Conservation (phyloP, 2,113 vertebrate genomes). For the Uria aalge region DNA sequence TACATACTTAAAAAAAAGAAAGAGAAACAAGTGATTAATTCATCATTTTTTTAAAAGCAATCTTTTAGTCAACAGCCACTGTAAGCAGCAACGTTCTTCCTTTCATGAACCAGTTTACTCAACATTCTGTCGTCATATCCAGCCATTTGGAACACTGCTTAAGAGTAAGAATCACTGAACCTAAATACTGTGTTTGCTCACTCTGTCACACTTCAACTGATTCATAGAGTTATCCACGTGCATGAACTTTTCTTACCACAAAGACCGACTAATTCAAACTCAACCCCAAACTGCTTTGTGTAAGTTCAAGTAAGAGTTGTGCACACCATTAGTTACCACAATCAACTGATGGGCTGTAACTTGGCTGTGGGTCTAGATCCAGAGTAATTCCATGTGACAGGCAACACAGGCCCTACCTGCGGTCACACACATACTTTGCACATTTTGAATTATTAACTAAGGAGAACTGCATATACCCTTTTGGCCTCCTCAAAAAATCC, state of each 20-base stretch:
- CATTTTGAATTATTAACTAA: neutral
- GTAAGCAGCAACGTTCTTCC: neutral
- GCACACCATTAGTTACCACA: neutral
- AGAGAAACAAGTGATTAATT: slow-evolving; percentile 15
- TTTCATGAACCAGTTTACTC: neutral
- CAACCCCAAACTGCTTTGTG: neutral
- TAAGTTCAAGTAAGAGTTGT: neutral
- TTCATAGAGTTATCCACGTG: neutral
- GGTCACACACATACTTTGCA: neutral
- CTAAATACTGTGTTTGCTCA: neutral
- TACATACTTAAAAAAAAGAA: slow-evolving; percentile 82
- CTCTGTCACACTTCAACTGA: neutral
- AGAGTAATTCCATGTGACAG: neutral
- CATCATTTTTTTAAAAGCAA: neutral
- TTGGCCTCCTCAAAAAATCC: neutral
- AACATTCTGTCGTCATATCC: neutral
- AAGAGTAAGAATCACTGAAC: neutral
- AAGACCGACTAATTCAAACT: neutral
- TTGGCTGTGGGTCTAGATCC: neutral
- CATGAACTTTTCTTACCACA: neutral
- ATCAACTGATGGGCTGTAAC: neutral
- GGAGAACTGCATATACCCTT: neutral
- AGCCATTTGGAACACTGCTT: neutral
- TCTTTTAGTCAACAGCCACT: neutral
- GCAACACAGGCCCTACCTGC: neutral